These are phyloP conservation scores for Melanostigma gelatinosum DNA, from an alignment of 2,113 vertebrate species.

Conservation along the genomic window DNA sequence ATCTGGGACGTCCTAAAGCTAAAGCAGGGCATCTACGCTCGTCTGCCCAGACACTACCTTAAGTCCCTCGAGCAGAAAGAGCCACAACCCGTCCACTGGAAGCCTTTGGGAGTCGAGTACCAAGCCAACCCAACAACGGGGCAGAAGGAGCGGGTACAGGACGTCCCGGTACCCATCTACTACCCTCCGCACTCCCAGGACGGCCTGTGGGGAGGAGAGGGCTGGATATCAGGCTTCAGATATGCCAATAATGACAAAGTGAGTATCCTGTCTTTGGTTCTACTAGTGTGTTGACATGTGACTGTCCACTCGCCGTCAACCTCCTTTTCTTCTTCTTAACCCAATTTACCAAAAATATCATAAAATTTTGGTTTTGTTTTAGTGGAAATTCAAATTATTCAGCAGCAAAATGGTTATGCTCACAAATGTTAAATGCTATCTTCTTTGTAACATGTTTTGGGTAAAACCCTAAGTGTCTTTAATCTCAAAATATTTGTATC, in stretches of 20 bases:
- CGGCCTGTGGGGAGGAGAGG: conserved; percentile 96
- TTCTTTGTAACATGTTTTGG: neutral
- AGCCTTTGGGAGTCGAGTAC: conserved; percentile 83
- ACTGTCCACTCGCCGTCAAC: neutral
- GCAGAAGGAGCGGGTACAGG: conserved; percentile 88
- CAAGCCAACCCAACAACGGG: conserved; percentile 83
- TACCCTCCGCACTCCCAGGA: conserved; percentile 86
- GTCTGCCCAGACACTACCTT: conserved; percentile 90
- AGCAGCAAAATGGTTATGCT: neutral
- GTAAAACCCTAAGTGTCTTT: no score
- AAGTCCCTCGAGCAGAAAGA: conserved; percentile 79
- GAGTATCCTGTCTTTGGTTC: conserved; percentile 34
- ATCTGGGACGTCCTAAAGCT: conserved; percentile 87
- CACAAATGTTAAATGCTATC: neutral
- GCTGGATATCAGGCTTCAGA: conserved; percentile 87
- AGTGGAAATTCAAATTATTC: neutral
- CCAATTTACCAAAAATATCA: neutral
- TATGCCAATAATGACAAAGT: conserved; percentile 92
- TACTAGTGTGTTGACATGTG: neutral
- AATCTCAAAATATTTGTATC: neutral
- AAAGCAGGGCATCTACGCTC: conserved; percentile 87
- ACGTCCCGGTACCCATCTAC: conserved; percentile 87
- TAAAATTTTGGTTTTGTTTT: neutral
- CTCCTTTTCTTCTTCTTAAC: neutral
- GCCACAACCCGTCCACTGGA: conserved; percentile 89